Conservation (phyloP, 2,113 vertebrate genomes). For the Pteruthius melanotis region DNA sequence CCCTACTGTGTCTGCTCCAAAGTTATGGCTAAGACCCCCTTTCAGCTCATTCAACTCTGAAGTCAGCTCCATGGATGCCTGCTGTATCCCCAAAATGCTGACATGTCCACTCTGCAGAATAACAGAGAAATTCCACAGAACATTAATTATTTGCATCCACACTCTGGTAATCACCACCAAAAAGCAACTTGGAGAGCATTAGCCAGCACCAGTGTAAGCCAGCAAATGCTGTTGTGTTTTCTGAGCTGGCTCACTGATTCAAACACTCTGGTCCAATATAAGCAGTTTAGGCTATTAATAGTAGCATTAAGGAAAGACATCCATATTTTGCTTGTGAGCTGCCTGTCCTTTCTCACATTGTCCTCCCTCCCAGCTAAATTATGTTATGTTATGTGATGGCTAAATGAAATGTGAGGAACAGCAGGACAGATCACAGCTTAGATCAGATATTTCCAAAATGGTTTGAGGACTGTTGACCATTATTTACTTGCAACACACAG, state of each 20-base stretch:
- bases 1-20: background rate
- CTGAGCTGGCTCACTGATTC: background rate
- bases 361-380: background rate
- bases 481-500: background rate
- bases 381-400: background rate
- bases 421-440: background rate
- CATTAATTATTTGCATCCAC: background rate
- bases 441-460: background rate
- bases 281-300: background rate
- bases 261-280: background rate
- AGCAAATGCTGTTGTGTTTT: background rate
- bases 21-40: background rate
- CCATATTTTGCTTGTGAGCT: background rate
- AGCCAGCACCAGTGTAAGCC: background rate
- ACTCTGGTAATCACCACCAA: background rate
- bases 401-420: background rate
- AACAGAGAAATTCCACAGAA: background rate
- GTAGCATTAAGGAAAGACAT: background rate
- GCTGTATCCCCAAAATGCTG: background rate
- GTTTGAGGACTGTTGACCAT: background rate
- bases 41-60: background rate
- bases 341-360: background rate
- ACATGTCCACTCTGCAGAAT: background rate
- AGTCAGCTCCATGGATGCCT: background rate
- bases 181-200: background rate